phyloP scores from a whole-genome alignment of 2,888 invertebrate species.

The Nasonia oneida region DNA sequence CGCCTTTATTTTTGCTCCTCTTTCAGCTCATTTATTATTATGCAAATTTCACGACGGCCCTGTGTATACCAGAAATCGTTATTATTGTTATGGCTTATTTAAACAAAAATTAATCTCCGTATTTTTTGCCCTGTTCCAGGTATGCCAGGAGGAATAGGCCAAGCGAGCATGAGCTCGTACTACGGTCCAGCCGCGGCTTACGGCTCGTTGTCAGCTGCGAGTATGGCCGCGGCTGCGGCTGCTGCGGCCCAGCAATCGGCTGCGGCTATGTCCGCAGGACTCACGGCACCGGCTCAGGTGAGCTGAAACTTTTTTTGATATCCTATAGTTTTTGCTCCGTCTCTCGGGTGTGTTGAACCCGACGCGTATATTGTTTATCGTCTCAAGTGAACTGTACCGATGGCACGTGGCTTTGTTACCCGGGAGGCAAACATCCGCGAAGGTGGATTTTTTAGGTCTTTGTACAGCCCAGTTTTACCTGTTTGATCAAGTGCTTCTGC shows the following conservation, averaged over 20 bases:
- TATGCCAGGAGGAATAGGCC: conserved; percentile 86
- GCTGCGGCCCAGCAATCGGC: conserved; percentile 86
- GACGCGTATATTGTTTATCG: no score
- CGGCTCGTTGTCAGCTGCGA: conserved; percentile 86
- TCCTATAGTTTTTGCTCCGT: neutral
- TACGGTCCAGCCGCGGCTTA: conserved; percentile 87
- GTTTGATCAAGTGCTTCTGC: conserved; percentile 50
- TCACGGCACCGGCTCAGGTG: conserved; percentile 86
- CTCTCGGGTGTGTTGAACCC: neutral
- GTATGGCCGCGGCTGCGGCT: conserved; percentile 85
- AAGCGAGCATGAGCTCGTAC: conserved; percentile 85
- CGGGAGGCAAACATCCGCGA: neutral
- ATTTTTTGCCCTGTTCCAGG: conserved; percentile 80
- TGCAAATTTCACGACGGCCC: conserved; percentile 26
- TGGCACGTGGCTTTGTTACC: neutral
- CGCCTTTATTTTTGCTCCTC: conserved; percentile 11
- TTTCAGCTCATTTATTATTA: conserved; percentile 39
- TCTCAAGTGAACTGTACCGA: neutral
- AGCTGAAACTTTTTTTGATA: conserved; percentile 61
- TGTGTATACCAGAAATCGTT: neutral
- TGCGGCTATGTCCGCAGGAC: conserved; percentile 84
- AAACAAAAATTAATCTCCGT: conserved; percentile 4
- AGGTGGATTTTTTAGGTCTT: neutral
- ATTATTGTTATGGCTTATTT: neutral
- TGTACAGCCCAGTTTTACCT: neutral